Conservation (phyloP, 2,888 invertebrate species). For the Drosophila nr. perissopoda region DNA sequence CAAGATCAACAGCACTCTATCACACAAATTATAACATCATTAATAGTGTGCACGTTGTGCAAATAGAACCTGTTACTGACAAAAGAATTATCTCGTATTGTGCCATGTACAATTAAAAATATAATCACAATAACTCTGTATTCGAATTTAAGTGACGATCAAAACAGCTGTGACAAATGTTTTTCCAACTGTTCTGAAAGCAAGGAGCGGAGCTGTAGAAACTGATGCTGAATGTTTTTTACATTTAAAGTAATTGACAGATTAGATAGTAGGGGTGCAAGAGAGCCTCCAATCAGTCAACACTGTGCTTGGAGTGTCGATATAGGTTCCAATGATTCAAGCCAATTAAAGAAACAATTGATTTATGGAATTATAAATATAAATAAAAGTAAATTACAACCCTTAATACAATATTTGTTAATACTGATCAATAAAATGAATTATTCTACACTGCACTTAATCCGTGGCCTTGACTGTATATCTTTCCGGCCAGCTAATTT, state of each 20-base stretch:
- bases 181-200: constrained; percentile 13
- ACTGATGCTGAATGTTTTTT: constrained; percentile 10
- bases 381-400: constrained; percentile 76
- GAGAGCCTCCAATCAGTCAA: no score
- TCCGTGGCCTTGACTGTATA: constrained; percentile 59
- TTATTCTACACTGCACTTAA: constrained; percentile 43
- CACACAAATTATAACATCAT: constrained; percentile 1
- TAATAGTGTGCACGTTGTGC: not conserved
- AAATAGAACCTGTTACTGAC: not conserved
- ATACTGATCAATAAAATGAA: constrained; percentile 71
- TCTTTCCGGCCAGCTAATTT: constrained; percentile 47
- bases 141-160: not conserved
- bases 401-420: constrained; percentile 54
- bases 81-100: constrained; percentile 2
- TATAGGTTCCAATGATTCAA: constrained; percentile 24
- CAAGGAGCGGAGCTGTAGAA: not conserved
- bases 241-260: constrained; percentile 30
- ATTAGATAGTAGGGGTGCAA: constrained; percentile 31
- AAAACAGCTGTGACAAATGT: constrained; percentile 54
- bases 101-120: not conserved
- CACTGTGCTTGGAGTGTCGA: constrained; percentile 32
- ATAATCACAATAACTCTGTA: constrained; percentile 9
- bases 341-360: constrained; percentile 36
- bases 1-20: not conserved
- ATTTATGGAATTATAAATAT: constrained; percentile 68